Percentiles rank a stretch among this genome's conserved stretches.
These are phyloP conservation scores for Calcarius ornatus DNA, from an alignment of 2,113 vertebrate genomes.

Conservation along the genomic window DNA sequence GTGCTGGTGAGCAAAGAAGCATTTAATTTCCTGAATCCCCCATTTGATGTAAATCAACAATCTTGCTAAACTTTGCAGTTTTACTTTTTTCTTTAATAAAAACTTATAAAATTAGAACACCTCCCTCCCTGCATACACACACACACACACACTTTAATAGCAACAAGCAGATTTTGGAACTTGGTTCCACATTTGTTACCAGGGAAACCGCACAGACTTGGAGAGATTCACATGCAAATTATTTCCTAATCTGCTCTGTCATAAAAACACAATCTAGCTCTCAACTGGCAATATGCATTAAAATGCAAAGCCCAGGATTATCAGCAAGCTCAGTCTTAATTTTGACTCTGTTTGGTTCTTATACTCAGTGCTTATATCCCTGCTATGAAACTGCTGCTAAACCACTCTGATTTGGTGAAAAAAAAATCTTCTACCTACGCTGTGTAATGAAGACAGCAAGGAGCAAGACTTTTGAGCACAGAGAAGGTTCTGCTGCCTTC, in stretches of 20 bases:
- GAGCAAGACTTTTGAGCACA: neutral
- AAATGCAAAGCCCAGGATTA: constrained; percentile 51
- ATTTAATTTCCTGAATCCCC: neutral
- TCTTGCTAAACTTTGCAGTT: neutral
- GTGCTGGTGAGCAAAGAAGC: neutral
- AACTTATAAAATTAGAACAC: neutral
- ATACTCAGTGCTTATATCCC: neutral
- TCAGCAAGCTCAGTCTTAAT: neutral
- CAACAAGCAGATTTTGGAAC: neutral
- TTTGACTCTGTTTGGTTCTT: neutral
- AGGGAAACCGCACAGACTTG: constrained; percentile 30
- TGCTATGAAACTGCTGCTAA: neutral
- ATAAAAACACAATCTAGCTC: constrained; percentile 40
- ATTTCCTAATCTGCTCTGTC: constrained; percentile 28
- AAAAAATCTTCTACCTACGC: neutral
- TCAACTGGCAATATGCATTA: neutral
- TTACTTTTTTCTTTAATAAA: neutral
- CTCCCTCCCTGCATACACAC: neutral
- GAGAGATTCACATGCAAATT: constrained; percentile 35
- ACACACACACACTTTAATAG: neutral
- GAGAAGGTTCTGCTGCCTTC: neutral
- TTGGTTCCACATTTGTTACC: constrained; percentile 34
- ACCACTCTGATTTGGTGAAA: neutral
- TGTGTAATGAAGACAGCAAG: neutral
- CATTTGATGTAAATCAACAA: constrained; percentile 8